A percentile compares a stretch with the other conserved stretches of the same genome.
These are phyloP conservation scores for Thecocarcelia acutangulata DNA, from an alignment of 2,888 invertebrate genomes.

Conservation along the genomic window DNA sequence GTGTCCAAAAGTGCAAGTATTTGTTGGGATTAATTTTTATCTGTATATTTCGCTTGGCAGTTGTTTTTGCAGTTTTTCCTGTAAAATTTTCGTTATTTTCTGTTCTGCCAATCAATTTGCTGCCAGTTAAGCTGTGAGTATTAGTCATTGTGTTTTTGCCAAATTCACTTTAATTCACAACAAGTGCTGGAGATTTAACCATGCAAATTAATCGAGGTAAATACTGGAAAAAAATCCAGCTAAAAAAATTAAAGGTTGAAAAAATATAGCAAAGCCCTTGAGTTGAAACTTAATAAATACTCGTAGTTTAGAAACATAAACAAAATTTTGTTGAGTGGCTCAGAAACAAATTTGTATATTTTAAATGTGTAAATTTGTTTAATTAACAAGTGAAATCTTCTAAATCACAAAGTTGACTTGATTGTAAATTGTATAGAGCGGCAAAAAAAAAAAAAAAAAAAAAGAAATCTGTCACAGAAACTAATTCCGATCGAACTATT, in stretches of 20 bases:
- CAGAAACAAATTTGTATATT: background rate
- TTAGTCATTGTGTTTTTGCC: conserved; percentile 59
- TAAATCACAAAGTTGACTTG: too few species aligned
- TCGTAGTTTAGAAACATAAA: too few species aligned
- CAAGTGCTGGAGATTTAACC: conserved; percentile 43
- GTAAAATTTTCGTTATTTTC: conserved; percentile 1
- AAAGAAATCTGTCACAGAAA: too few species aligned
- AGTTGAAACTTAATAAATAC: too few species aligned
- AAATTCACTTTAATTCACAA: conserved; percentile 25
- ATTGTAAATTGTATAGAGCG: too few species aligned
- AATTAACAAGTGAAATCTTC: too few species aligned
- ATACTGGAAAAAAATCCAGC: conserved; percentile 1
- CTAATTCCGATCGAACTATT: too few species aligned
- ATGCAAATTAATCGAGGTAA: conserved; percentile 32
- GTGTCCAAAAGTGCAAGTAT: conserved; percentile 29
- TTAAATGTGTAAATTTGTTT: too few species aligned
- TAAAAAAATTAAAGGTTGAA: background rate
- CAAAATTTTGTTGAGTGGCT: background rate
- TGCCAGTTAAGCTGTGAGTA: conserved; percentile 58
- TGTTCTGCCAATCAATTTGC: conserved; percentile 58
- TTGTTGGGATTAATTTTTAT: conserved; percentile 44
- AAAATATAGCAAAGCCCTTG: background rate
- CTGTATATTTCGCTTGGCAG: conserved; percentile 5
- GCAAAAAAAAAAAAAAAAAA: too few species aligned
- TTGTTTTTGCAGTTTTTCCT: conserved; percentile 10